These are phyloP conservation scores for Griposia aprilina DNA, from an alignment of 2,888 invertebrate genomes.

Conservation along the genomic window DNA sequence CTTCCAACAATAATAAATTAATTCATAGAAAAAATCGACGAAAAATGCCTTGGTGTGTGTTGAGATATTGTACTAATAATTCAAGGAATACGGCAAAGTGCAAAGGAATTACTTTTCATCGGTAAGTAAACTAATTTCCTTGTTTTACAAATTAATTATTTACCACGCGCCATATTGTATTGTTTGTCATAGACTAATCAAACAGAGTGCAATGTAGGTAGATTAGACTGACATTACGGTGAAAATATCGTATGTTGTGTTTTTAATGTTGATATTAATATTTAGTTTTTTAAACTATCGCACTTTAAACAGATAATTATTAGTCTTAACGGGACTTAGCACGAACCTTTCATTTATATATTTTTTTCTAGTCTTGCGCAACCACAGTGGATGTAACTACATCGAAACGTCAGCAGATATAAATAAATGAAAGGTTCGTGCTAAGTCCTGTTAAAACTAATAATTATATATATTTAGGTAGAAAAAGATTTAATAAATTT, in stretches of 20 bases:
- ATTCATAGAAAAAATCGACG: constrained; percentile 17
- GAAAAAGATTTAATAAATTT: constrained; percentile 12
- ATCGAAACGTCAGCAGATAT: constrained; percentile 19
- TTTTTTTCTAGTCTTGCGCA: constrained; percentile 9
- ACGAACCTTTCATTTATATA: constrained; percentile 20
- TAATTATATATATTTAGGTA: constrained; percentile 12
- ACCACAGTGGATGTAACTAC: constrained; percentile 15
- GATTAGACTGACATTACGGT: constrained; percentile 15
- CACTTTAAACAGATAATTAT: constrained; percentile 6
- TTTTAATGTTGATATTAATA: constrained; percentile 16
- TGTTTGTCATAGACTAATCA: constrained; percentile 21
- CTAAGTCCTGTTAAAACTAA: constrained; percentile 13
- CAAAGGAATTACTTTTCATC: constrained; percentile 39
- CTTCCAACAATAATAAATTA: not conserved
- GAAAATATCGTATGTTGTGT: constrained; percentile 14
- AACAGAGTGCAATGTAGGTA: constrained; percentile 6
- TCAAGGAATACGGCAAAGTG: constrained; percentile 33
- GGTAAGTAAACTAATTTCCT: constrained; percentile 31
- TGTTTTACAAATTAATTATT: constrained; percentile 15
- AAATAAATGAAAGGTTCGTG: constrained; percentile 15
- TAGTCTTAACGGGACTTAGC: constrained; percentile 14
- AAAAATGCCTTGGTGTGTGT: constrained; percentile 27
- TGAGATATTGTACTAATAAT: constrained; percentile 34
- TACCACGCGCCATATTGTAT: constrained; percentile 23
- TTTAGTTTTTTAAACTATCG: constrained; percentile 11